Percentiles rank a stretch among this genome's conserved stretches.
Conservation (phyloP, 35 echinoderm and acorn worm species). For the Apostichopus parvimensis region DNA sequence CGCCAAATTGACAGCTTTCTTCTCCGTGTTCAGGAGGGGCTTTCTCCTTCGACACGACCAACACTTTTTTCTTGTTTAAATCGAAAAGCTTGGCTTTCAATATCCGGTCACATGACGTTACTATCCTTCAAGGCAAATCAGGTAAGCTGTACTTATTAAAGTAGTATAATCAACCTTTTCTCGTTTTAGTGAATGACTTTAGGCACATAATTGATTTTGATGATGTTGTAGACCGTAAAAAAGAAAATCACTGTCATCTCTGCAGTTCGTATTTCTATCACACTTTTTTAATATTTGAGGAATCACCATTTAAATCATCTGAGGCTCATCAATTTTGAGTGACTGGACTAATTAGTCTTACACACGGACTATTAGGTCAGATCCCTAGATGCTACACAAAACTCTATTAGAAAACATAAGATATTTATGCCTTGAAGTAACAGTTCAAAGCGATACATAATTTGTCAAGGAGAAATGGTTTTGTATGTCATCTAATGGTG, state of each 20-base stretch:
- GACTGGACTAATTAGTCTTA: neutral
- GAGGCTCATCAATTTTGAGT: neutral
- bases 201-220: neutral
- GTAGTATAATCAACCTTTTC: neutral
- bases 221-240: neutral
- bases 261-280: no score
- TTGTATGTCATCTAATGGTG: no score
- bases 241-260: no score
- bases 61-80: neutral
- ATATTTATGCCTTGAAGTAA: no score
- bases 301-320: neutral
- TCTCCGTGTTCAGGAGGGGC: neutral
- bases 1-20: neutral
- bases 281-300: neutral
- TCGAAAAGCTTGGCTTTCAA: neutral
- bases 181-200: neutral
- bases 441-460: no score
- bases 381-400: neutral
- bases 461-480: no score
- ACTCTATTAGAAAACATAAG: no score
- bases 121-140: neutral
- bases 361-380: no score
- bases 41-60: neutral
- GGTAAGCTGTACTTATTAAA: slow-evolving; percentile 10
- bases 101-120: slow-evolving; percentile 7